Evolutionary conservation across 1,140 invertebrate genomes (phyloP).

Genomic region (Pachypeltis micranthus): DNA sequence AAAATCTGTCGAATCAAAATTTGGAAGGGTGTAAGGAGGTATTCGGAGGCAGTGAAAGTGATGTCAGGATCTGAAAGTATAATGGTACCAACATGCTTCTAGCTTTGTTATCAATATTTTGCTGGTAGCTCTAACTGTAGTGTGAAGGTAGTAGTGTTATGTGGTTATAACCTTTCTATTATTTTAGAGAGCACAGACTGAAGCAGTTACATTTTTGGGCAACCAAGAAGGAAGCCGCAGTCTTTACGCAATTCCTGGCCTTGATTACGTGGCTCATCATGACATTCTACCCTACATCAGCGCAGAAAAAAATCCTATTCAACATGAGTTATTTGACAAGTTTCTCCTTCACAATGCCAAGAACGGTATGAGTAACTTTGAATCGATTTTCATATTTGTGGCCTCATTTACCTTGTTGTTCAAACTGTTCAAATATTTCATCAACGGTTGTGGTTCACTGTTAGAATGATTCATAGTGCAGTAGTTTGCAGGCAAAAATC

Average conservation of each 20-base stretch:
- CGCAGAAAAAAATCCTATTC: constrained; percentile 67
- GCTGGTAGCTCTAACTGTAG: too few species aligned
- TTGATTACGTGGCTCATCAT: constrained; percentile 95
- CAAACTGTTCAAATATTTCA: background rate
- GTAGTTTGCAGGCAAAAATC: too few species aligned
- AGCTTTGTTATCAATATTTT: too few species aligned
- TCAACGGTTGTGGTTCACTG: constrained; percentile 5
- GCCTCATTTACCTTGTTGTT: background rate
- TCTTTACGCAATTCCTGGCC: constrained; percentile 85
- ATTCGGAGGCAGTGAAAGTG: too few species aligned
- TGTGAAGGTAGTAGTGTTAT: too few species aligned
- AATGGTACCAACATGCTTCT: too few species aligned
- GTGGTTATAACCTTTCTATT: too few species aligned
- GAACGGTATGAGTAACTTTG: constrained; percentile 52
- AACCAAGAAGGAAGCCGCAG: constrained; percentile 88
- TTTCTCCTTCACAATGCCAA: constrained; percentile 73
- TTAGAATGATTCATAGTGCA: too few species aligned
- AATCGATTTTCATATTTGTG: too few species aligned
- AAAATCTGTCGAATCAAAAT: too few species aligned
- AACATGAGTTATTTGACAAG: constrained; percentile 93
- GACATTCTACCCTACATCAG: constrained; percentile 81
- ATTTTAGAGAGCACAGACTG: constrained; percentile 79
- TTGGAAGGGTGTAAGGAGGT: too few species aligned
- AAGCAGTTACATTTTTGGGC: constrained; percentile 93
- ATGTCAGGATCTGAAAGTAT: too few species aligned